These are phyloP conservation scores for Esox masquinongy DNA, from an alignment of 2,797 vertebrate genomes.

Conservation along the genomic window DNA sequence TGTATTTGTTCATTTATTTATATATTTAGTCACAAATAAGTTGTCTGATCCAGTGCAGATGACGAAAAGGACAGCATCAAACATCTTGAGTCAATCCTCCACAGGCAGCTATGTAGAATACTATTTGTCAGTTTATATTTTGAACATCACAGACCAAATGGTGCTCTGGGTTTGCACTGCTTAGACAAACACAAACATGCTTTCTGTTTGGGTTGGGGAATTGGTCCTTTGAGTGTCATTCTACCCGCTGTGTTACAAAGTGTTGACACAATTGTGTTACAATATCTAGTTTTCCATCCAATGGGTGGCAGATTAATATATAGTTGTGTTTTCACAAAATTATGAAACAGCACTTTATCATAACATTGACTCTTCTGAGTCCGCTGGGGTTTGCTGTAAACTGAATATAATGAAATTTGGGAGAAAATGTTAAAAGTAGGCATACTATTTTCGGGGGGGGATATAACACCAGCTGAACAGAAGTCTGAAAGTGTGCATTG, in stretches of 20 bases:
- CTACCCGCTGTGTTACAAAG: not conserved
- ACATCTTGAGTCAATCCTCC: constrained; percentile 2
- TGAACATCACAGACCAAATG: constrained; percentile 2
- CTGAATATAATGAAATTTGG: no score
- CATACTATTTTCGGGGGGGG: no score
- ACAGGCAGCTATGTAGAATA: not conserved
- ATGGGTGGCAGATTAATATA: not conserved
- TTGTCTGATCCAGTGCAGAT: constrained; percentile 6
- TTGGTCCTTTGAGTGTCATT: not conserved
- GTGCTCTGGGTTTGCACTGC: not conserved
- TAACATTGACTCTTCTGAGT: no score
- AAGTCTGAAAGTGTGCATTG: no score
- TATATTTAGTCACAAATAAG: constrained; percentile 1
- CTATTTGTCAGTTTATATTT: constrained; percentile 5
- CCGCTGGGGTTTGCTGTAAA: no score
- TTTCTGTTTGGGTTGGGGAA: not conserved
- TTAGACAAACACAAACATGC: not conserved
- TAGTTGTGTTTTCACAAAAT: not conserved
- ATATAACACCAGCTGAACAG: no score
- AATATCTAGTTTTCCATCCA: no score
- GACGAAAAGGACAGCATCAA: not conserved
- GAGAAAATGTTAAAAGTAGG: no score
- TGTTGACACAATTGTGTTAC: not conserved
- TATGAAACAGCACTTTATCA: not conserved
- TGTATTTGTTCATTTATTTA: not conserved